Conservation (phyloP, 2,797 vertebrate species). For the Lacerta bilineata region DNA sequence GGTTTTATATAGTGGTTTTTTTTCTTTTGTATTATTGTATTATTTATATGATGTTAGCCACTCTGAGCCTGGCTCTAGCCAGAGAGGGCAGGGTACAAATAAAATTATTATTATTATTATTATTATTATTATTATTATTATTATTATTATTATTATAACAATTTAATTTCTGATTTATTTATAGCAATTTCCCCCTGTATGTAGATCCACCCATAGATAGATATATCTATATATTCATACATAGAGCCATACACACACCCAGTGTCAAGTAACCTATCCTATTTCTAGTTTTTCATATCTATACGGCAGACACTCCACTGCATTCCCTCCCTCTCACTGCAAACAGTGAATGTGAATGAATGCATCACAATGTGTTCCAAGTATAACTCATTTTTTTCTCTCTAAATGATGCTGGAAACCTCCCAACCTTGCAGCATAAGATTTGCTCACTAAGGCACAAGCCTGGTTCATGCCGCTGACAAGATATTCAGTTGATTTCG, state of each 20-base stretch:
- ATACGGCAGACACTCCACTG: neutral
- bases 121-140: too few species aligned
- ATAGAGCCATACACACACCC: neutral
- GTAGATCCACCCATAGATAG: too few species aligned
- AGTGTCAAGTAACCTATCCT: neutral
- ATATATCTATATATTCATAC: too few species aligned
- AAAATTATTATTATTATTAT: too few species aligned
- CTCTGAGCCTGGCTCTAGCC: too few species aligned
- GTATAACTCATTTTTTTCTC: neutral
- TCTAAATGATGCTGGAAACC: neutral
- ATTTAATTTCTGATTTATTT: too few species aligned
- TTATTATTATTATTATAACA: too few species aligned
- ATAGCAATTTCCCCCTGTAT: too few species aligned
- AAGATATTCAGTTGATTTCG: constrained; percentile 2
- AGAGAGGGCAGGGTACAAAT: too few species aligned
- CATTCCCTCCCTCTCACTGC: neutral
- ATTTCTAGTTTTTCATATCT: neutral
- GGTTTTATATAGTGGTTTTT: too few species aligned
- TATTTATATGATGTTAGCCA: too few species aligned
- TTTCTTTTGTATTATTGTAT: too few species aligned
- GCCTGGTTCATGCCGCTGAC: neutral
- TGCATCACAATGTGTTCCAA: neutral
- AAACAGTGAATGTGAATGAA: neutral
- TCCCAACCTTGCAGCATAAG: neutral
- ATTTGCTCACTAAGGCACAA: neutral